A percentile compares a stretch with the other conserved stretches of the same genome.
phyloP scores from a whole-genome alignment of 2,888 invertebrate genomes.

The Calameuta idolon region DNA sequence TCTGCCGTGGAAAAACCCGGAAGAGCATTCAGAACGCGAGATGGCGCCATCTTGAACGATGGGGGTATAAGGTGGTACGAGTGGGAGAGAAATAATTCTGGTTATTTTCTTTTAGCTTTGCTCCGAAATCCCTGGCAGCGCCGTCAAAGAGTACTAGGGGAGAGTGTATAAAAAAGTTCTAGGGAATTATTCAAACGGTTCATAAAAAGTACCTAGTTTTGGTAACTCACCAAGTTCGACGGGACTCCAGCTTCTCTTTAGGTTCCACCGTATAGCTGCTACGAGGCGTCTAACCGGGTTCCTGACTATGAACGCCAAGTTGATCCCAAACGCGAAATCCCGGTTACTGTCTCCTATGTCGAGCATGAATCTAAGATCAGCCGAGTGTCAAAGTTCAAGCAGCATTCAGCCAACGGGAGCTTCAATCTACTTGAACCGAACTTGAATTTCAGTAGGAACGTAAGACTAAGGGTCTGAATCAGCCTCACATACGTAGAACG shows the following conservation, averaged over 20 bases:
- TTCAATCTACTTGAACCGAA: not conserved
- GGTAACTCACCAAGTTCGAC: not conserved
- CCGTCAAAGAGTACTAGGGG: not conserved
- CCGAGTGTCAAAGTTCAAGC: not conserved
- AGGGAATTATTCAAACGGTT: not conserved
- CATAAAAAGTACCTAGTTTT: not conserved
- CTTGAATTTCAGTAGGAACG: not conserved
- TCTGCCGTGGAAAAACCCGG: slow-evolving; percentile 4
- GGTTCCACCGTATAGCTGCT: not conserved
- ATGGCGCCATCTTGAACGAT: not conserved
- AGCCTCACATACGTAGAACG: not conserved
- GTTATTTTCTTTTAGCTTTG: not conserved
- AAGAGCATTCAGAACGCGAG: slow-evolving; percentile 5
- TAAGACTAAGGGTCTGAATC: not conserved
- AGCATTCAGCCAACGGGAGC: not conserved
- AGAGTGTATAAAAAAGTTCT: not conserved
- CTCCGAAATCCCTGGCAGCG: not conserved
- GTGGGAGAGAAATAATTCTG: not conserved
- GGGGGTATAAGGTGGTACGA: not conserved
- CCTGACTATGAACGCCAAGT: not conserved
- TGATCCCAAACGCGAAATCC: not conserved
- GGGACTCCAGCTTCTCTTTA: not conserved
- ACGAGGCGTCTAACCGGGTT: not conserved
- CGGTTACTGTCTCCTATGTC: not conserved
- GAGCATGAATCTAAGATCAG: not conserved